phyloP scores from a whole-genome alignment of 2,888 invertebrate species.

The Lasioglossum calceatum region DNA sequence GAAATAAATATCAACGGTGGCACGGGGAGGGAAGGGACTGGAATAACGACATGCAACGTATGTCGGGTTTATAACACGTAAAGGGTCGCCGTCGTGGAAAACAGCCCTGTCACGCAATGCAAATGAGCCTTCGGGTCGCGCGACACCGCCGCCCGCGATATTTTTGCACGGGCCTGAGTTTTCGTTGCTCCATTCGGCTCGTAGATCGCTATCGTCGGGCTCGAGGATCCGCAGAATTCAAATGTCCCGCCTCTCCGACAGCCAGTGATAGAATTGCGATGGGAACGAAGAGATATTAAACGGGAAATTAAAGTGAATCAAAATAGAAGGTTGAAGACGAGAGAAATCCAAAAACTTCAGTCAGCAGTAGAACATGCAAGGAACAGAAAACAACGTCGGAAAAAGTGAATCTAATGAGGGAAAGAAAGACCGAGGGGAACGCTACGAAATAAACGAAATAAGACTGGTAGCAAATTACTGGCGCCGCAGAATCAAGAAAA shows the following conservation, averaged over 20 bases:
- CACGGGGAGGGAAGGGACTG: conserved; percentile 22
- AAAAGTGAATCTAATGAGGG: neutral
- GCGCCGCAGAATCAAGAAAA: neutral
- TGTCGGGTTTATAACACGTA: conserved; percentile 72
- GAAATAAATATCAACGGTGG: conserved; percentile 52
- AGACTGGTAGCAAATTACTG: neutral
- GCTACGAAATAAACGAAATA: neutral
- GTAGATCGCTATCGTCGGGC: neutral
- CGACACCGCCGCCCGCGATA: conserved; percentile 38
- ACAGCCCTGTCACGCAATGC: conserved; percentile 79
- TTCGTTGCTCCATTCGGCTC: neutral
- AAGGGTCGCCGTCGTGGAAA: conserved; percentile 73
- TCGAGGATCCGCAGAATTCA: neutral
- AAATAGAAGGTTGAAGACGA: neutral
- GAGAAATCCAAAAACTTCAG: neutral
- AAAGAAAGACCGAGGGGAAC: neutral
- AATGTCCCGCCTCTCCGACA: neutral
- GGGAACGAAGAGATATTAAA: neutral
- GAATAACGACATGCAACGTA: conserved; percentile 72
- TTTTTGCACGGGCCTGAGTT: conserved; percentile 13
- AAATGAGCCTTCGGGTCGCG: conserved; percentile 72
- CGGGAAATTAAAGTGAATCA: neutral
- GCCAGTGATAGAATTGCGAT: neutral
- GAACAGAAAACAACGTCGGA: neutral
- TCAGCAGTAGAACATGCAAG: neutral